Evolutionary conservation across 92 coral and sea anemone species (phyloP).

Genomic region (Micromussa lordhowensis): DNA sequence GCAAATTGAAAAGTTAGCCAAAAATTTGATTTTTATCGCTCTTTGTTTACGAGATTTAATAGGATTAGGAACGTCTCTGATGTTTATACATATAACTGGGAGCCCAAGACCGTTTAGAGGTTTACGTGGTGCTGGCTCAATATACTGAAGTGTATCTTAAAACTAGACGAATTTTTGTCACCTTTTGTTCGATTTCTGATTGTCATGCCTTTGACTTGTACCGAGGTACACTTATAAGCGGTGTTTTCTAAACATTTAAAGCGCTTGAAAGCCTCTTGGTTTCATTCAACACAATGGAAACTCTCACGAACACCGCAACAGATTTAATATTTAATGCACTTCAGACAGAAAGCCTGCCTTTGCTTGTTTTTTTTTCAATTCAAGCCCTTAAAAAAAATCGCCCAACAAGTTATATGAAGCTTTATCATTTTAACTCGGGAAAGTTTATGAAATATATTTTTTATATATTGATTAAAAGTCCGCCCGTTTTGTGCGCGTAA

Average conservation of each 20-base stretch:
- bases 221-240: neutral
- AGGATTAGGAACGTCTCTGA: neutral
- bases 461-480: neutral
- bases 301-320: constrained; percentile 6
- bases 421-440: neutral
- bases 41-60: neutral
- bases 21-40: no score
- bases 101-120: neutral
- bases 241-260: constrained; percentile 1
- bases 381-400: neutral
- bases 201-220: neutral
- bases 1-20: neutral
- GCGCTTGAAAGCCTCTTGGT: neutral
- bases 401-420: neutral
- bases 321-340: constrained; percentile 33
- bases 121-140: neutral
- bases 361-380: neutral
- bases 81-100: neutral
- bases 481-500: constrained; percentile 11
- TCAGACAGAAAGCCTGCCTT: neutral
- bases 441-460: neutral
- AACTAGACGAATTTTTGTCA: neutral
- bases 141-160: neutral
- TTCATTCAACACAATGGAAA: constrained; percentile 9
- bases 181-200: neutral